phyloP scores from a whole-genome alignment of 1,140 invertebrate species.

The Papilio aristodemus region DNA sequence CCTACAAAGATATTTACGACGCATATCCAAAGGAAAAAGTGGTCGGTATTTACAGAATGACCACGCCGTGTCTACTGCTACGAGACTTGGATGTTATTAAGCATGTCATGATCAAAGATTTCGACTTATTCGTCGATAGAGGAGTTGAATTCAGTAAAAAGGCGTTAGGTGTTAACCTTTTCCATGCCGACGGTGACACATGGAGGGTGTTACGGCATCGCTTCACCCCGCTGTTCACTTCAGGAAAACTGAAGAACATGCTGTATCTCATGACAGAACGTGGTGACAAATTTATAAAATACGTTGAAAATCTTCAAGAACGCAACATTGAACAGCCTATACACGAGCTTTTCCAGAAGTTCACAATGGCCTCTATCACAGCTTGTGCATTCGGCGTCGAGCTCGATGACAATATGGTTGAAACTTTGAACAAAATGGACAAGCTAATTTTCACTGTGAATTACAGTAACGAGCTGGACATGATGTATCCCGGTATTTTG shows the following conservation, averaged over 20 bases:
- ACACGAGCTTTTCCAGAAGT: slow-evolving; percentile 65
- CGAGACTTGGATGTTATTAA: slow-evolving; percentile 83
- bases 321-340: slow-evolving; percentile 59
- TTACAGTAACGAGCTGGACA: slow-evolving; percentile 45
- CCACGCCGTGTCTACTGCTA: slow-evolving; percentile 76
- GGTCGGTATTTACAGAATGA: slow-evolving; percentile 59
- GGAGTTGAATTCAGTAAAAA: slow-evolving; percentile 74
- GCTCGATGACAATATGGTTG: slow-evolving; percentile 58
- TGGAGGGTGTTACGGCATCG: slow-evolving; percentile 81
- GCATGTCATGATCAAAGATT: slow-evolving; percentile 82
- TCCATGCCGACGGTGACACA: slow-evolving; percentile 72
- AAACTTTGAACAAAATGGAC: slow-evolving; percentile 43
- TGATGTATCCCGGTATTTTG: slow-evolving; percentile 53
- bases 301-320: slow-evolving; percentile 42
- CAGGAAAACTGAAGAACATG: slow-evolving; percentile 83
- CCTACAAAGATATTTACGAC: slow-evolving; percentile 47
- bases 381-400: slow-evolving; percentile 82
- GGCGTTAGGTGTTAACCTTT: slow-evolving; percentile 73
- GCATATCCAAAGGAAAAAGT: slow-evolving; percentile 53
- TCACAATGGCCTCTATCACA: slow-evolving; percentile 76
- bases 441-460: slow-evolving; percentile 38
- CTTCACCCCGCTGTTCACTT: slow-evolving; percentile 81
- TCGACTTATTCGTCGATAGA: slow-evolving; percentile 78
- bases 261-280: slow-evolving; percentile 61
- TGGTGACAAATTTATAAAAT: slow-evolving; percentile 54